Evolutionary conservation across 2,797 vertebrate genomes (phyloP).

Genomic region (Allochrocebus solatus): DNA sequence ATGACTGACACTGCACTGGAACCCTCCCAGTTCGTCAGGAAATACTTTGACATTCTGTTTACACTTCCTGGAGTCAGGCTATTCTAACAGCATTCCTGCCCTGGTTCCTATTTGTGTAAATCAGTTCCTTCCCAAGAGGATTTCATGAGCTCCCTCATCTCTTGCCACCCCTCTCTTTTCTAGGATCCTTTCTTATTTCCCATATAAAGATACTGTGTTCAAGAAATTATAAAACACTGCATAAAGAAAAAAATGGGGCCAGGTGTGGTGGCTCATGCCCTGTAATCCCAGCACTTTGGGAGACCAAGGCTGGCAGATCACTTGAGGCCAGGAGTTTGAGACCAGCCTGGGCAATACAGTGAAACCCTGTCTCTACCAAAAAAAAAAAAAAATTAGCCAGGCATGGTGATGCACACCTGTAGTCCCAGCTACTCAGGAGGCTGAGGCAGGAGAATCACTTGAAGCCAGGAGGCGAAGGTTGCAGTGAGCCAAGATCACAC

Average conservation of each 20-base stretch:
- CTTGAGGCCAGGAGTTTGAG: background rate
- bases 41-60: constrained; percentile 9
- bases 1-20: background rate
- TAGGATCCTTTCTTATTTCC: background rate
- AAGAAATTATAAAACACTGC: background rate
- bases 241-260: background rate
- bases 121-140: constrained; percentile 9
- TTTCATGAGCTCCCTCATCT: background rate
- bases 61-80: background rate
- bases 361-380: background rate
- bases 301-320: background rate
- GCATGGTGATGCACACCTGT: background rate
- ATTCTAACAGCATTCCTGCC: background rate
- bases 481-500: background rate
- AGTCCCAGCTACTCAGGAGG: background rate
- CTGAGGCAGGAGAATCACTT: background rate
- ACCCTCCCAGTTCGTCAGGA: constrained; percentile 63
- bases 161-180: background rate
- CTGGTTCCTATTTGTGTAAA: background rate
- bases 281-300: background rate
- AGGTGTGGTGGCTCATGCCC: background rate
- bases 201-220: background rate
- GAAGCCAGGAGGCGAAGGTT: background rate
- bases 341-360: background rate
- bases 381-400: background rate